Evolutionary conservation across 2,888 invertebrate species (phyloP).

Genomic region (Leptura quadrifasciata): DNA sequence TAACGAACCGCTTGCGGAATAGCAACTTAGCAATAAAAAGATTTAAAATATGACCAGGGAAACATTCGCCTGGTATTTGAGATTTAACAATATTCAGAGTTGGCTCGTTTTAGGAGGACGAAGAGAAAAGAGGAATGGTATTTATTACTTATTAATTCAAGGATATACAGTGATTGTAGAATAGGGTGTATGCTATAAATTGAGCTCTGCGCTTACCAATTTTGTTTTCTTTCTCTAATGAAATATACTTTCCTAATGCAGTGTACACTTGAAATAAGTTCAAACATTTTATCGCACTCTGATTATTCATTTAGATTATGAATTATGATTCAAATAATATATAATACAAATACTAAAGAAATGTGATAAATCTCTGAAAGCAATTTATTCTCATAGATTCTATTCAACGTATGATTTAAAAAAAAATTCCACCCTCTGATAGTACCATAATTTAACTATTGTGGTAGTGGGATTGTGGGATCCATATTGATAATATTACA

Average conservation of each 20-base stretch:
- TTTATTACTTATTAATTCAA: constrained; percentile 7
- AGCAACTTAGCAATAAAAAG: constrained; percentile 54
- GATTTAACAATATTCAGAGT: constrained; percentile 51
- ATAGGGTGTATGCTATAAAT: neutral
- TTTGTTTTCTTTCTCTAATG: neutral
- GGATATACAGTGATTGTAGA: constrained; percentile 4
- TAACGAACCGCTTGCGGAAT: constrained; percentile 54
- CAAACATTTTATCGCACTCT: no score
- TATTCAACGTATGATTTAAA: no score
- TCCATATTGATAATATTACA: no score
- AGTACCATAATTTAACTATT: no score
- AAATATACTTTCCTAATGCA: neutral
- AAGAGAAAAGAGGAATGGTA: constrained; percentile 3
- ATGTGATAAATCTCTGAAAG: no score
- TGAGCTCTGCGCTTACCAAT: neutral
- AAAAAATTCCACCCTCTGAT: no score
- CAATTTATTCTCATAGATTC: no score
- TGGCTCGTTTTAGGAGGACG: neutral
- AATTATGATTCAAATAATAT: no score
- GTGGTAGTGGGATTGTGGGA: no score
- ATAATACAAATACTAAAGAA: no score
- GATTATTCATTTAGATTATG: no score
- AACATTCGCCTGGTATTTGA: constrained; percentile 41
- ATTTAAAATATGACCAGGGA: constrained; percentile 53
- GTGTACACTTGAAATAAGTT: neutral